Evolutionary conservation across 2,113 vertebrate species (phyloP).

Genomic region (Sorex fumeus): DNA sequence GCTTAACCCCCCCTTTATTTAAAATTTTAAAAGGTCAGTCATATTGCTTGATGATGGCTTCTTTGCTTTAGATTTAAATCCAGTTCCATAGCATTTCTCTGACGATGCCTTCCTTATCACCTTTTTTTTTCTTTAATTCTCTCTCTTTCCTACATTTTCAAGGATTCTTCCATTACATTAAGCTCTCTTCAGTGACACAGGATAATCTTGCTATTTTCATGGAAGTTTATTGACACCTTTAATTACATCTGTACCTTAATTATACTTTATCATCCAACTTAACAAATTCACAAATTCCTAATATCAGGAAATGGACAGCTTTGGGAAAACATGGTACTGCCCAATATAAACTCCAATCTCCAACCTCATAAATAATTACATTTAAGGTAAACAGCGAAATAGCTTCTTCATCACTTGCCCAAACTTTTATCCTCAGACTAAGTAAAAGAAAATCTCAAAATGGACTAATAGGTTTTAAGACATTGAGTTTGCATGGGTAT

Average conservation of each 20-base stretch:
- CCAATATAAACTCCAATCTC: not conserved
- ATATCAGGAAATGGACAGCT: not conserved
- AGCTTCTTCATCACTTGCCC: not conserved
- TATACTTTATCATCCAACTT: not conserved
- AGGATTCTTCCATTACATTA: not conserved
- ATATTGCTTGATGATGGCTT: not conserved
- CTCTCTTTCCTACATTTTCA: not conserved
- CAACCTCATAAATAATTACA: not conserved
- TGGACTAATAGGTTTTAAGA: not conserved
- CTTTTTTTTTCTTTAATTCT: not conserved
- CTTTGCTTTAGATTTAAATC: not conserved
- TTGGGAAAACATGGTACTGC: not conserved
- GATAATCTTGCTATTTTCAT: slow-evolving; percentile 1
- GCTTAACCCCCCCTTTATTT: no score
- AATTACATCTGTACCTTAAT: not conserved
- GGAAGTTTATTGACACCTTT: not conserved
- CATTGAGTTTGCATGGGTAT: not conserved
- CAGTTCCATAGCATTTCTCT: not conserved
- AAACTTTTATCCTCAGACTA: fast-evolving
- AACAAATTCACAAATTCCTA: not conserved
- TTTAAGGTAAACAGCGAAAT: not conserved
- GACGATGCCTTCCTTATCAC: not conserved
- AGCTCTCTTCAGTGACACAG: not conserved
- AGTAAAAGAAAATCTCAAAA: slow-evolving; percentile 56
- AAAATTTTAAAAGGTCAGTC: not conserved